phyloP scores from a whole-genome alignment of 2,888 invertebrate species.

The Drosophila monieri region DNA sequence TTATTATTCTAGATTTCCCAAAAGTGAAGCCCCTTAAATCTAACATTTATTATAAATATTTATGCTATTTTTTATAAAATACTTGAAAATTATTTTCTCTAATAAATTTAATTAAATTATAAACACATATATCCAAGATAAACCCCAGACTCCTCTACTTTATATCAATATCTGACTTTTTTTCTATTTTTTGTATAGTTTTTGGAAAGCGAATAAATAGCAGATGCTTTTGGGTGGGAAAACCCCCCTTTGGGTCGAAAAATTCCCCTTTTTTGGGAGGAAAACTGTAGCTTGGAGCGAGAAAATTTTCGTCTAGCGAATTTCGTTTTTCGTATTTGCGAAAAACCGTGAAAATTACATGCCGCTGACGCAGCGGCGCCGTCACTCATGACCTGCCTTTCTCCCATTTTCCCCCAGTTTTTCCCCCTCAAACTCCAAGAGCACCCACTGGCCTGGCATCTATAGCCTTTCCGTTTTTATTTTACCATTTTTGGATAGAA shows the following conservation, averaged over 20 bases:
- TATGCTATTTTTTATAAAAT: too few relatives aligned
- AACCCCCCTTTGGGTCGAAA: background rate
- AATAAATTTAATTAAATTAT: too few relatives aligned
- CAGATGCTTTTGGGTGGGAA: background rate
- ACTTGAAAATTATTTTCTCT: too few relatives aligned
- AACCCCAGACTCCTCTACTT: background rate
- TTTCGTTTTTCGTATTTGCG: conserved; percentile 69
- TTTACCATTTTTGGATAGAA: conserved; percentile 14
- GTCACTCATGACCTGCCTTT: conserved; percentile 62
- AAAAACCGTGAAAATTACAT: conserved; percentile 72
- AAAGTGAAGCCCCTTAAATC: too few relatives aligned
- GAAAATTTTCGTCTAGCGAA: conserved; percentile 55
- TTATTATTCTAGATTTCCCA: too few relatives aligned
- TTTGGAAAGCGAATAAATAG: background rate
- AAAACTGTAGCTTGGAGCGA: conserved; percentile 1
- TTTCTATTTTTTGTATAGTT: conserved; percentile 15
- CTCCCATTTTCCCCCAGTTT: background rate
- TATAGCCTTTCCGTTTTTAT: conserved; percentile 13
- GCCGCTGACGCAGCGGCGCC: conserved; percentile 72
- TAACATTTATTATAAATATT: too few relatives aligned
- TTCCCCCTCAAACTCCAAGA: background rate
- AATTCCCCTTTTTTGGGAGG: background rate
- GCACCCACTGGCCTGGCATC: conserved; percentile 1
- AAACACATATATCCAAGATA: too few relatives aligned
- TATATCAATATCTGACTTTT: background rate